A percentile compares a stretch with the other conserved stretches of the same genome.
phyloP scores from a whole-genome alignment of 2,797 vertebrate genomes.

The Galaxias olidus region DNA sequence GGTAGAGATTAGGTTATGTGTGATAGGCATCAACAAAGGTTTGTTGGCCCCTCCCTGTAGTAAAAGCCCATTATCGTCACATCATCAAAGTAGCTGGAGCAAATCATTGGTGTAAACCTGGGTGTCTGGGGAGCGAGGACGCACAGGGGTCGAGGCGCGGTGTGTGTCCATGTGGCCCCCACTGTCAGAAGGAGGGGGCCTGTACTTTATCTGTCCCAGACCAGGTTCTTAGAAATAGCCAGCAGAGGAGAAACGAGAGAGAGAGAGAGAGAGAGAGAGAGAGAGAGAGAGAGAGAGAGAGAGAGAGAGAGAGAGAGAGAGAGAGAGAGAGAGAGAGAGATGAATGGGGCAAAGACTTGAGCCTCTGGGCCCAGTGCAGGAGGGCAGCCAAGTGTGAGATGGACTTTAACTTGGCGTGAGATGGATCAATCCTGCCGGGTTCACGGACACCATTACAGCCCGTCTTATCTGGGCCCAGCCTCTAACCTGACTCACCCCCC shows the following conservation, averaged over 20 bases:
- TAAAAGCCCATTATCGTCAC: conserved; percentile 60
- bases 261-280: background rate
- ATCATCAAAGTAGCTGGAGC: conserved; percentile 58
- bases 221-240: conserved; percentile 11
- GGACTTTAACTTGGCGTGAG: conserved; percentile 32
- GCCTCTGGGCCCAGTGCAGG: conserved; percentile 17
- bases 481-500: conserved; percentile 12
- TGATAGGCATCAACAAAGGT: conserved; percentile 19
- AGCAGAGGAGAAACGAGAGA: background rate
- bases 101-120: conserved; percentile 55
- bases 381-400: conserved; percentile 30
- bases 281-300: background rate
- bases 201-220: background rate
- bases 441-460: conserved; percentile 13
- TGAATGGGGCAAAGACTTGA: conserved; percentile 16
- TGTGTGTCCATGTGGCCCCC: conserved; percentile 13
- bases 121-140: conserved; percentile 40
- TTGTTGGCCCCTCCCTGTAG: conserved; percentile 27
- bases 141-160: conserved; percentile 5
- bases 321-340: conserved; percentile 1
- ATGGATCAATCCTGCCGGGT: conserved; percentile 34
- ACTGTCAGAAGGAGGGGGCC: conserved; percentile 28
- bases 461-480: conserved; percentile 29
- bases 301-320: background rate
- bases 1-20: conserved; percentile 29